A percentile compares a stretch with the other conserved stretches of the same genome.
Evolutionary conservation across 2,113 vertebrate genomes (phyloP).

Genomic region (Semicossyphus pulcher): DNA sequence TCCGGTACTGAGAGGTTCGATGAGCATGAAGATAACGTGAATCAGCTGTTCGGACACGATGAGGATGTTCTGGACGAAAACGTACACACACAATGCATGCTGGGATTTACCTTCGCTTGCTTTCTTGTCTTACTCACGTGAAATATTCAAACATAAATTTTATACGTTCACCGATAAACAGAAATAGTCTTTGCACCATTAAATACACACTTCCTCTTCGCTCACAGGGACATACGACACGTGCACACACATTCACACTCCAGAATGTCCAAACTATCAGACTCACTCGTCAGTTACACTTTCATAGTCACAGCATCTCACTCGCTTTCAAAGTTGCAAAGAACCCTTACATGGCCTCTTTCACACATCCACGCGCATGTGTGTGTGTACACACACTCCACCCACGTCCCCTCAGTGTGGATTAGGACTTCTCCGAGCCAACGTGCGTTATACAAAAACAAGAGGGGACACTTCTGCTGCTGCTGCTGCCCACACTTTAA

Average conservation of each 20-base stretch:
- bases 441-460: conserved; percentile 15
- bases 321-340: neutral
- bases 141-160: too few species aligned
- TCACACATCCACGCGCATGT: neutral
- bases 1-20: too few species aligned
- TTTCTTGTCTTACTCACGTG: too few species aligned
- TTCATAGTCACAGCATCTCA: neutral
- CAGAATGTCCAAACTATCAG: neutral
- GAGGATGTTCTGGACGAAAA: neutral
- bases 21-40: too few species aligned
- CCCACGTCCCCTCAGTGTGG: conserved; percentile 12
- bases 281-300: neutral
- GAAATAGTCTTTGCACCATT: too few species aligned
- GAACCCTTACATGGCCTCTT: neutral
- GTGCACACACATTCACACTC: neutral
- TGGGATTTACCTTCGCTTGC: too few species aligned
- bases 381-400: neutral
- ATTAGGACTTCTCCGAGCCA: conserved; percentile 14
- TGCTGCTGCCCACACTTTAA: conserved; percentile 36
- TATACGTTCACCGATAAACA: too few species aligned
- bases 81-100: too few species aligned
- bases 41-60: too few species aligned
- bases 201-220: neutral
- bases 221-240: neutral
- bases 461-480: conserved; percentile 35